Evolutionary conservation across 2,888 invertebrate species (phyloP).

Genomic region (Hirtodrosophila trivittata): DNA sequence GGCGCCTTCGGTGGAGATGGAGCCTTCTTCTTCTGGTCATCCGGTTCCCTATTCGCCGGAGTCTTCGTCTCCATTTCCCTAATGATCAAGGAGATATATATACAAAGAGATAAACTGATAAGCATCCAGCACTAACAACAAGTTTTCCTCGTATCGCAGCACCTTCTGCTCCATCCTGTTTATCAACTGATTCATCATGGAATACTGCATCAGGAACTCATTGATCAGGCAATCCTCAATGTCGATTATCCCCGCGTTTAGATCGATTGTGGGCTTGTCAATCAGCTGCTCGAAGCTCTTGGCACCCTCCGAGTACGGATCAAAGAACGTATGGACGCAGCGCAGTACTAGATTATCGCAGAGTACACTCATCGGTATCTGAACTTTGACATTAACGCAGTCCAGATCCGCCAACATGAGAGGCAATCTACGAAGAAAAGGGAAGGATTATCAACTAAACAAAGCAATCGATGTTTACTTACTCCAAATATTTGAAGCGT

Average conservation of each 20-base stretch:
- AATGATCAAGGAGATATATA: not conserved
- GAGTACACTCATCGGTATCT: slow-evolving; percentile 73
- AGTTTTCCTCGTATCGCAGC: slow-evolving; percentile 50
- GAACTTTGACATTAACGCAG: slow-evolving; percentile 49
- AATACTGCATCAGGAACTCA: slow-evolving; percentile 71
- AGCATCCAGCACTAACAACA: slow-evolving; percentile 37
- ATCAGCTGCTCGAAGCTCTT: slow-evolving; percentile 52
- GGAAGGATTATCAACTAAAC: not conserved
- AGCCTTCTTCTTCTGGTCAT: not conserved
- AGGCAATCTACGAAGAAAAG: slow-evolving; percentile 50
- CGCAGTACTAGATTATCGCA: slow-evolving; percentile 71
- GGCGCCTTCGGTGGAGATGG: slow-evolving; percentile 49
- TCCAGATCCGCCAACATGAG: slow-evolving; percentile 59
- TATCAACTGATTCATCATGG: slow-evolving; percentile 61
- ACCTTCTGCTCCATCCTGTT: slow-evolving; percentile 49
- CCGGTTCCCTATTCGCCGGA: no score
- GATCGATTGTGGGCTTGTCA: not conserved
- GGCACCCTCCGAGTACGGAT: slow-evolving; percentile 71
- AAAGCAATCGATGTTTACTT: slow-evolving; percentile 14
- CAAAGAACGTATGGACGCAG: slow-evolving; percentile 75
- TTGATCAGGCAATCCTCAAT: slow-evolving; percentile 61
- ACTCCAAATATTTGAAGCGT: slow-evolving; percentile 67
- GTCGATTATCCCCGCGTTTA: slow-evolving; percentile 57
- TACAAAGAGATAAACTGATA: not conserved
- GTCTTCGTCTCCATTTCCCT: no score